A percentile compares a stretch with the other conserved stretches of the same genome.
These are phyloP conservation scores for Pseudomugil gertrudae DNA, from an alignment of 2,797 vertebrate species.

Conservation along the genomic window DNA sequence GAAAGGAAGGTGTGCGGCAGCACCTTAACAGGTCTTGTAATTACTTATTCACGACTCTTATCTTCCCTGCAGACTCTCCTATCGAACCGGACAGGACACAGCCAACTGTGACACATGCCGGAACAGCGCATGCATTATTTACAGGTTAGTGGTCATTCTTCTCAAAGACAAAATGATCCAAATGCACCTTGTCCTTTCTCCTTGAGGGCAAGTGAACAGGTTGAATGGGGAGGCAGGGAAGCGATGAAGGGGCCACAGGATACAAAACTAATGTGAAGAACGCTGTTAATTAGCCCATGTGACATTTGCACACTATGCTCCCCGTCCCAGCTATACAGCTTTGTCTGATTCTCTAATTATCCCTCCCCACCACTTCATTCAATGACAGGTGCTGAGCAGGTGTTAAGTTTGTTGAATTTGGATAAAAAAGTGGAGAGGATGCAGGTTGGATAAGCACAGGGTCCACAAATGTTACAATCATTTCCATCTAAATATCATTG, in stretches of 20 bases:
- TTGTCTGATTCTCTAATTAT: conserved; percentile 16
- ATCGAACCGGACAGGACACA: conserved; percentile 99
- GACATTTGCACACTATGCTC: conserved; percentile 42
- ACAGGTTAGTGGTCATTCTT: conserved; percentile 86
- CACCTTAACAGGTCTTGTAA: conserved; percentile 70
- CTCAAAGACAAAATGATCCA: conserved; percentile 57
- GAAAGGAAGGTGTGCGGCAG: conserved; percentile 54
- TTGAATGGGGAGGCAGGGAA: conserved; percentile 5
- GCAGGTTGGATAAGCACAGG: conserved; percentile 17
- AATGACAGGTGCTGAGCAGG: conserved; percentile 14
- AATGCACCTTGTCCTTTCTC: conserved; percentile 47
- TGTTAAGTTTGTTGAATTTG: background rate
- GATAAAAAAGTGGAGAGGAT: conserved; percentile 22
- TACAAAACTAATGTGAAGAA: conserved; percentile 49
- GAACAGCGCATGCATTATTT: conserved; percentile 99
- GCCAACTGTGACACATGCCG: conserved; percentile 99
- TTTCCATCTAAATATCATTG: conserved; percentile 40
- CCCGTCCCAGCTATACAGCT: conserved; percentile 35
- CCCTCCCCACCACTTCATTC: conserved; percentile 13
- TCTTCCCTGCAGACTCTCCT: conserved; percentile 90
- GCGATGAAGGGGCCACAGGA: background rate
- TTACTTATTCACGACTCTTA: conserved; percentile 77
- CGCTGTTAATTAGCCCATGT: conserved; percentile 54
- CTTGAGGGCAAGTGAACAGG: conserved; percentile 37
- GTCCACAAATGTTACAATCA: conserved; percentile 57